A percentile compares a stretch with the other conserved stretches of the same genome.
Evolutionary conservation across 2,888 invertebrate genomes (phyloP).

Genomic region (Drosophila helvetica): DNA sequence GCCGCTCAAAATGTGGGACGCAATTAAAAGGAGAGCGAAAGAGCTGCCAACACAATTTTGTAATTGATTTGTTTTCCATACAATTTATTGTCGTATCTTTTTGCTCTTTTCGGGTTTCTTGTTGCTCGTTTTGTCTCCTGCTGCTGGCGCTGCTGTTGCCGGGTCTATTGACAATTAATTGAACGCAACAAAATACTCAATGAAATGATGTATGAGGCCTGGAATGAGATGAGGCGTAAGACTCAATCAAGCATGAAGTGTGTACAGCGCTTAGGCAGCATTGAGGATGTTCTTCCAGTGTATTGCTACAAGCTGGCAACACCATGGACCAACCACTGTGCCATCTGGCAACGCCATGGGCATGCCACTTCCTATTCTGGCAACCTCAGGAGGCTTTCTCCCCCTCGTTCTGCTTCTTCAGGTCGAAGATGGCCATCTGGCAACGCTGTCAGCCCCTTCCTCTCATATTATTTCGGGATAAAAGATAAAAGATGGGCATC

Average conservation of each 20-base stretch:
- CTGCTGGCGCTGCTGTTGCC: background rate
- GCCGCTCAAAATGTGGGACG: slow-evolving; percentile 35
- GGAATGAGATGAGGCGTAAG: background rate
- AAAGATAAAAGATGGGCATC: too few species aligned
- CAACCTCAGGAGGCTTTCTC: slow-evolving; percentile 13
- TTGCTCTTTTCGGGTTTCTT: slow-evolving; percentile 46
- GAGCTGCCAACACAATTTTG: slow-evolving; percentile 45
- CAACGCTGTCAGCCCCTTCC: too few species aligned
- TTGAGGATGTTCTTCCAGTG: background rate
- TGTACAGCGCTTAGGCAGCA: too few species aligned
- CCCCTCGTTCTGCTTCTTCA: too few species aligned
- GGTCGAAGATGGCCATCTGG: too few species aligned
- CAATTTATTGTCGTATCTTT: slow-evolving; percentile 57
- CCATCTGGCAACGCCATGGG: background rate
- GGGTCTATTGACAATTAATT: slow-evolving; percentile 60
- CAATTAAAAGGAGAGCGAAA: slow-evolving; percentile 11
- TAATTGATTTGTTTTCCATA: slow-evolving; percentile 79
- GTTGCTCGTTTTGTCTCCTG: slow-evolving; percentile 8
- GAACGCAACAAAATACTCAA: slow-evolving; percentile 47
- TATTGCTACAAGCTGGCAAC: too few species aligned
- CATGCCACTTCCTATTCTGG: background rate
- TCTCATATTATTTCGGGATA: too few species aligned
- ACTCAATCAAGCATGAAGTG: slow-evolving; percentile 13
- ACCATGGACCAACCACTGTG: background rate
- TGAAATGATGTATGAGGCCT: slow-evolving; percentile 46